Conservation (phyloP, 2,797 vertebrate species). For the Acrocephalus scirpaceus region DNA sequence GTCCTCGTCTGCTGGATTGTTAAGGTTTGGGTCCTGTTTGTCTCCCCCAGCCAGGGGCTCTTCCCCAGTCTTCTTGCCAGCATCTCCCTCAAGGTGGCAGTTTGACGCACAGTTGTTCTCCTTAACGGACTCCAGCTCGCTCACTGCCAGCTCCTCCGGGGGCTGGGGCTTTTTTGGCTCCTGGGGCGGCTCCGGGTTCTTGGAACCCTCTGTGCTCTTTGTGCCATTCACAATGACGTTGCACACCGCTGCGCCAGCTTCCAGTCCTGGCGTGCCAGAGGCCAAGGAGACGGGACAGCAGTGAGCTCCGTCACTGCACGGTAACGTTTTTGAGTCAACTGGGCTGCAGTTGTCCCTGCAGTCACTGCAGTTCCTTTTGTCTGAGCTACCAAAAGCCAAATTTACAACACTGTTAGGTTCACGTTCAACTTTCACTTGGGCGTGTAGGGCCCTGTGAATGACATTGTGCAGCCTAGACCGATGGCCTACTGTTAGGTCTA, state of each 20-base stretch:
- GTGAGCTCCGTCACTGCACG: constrained; percentile 79
- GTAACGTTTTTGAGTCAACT: constrained; percentile 72
- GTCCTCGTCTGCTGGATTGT: constrained; percentile 92
- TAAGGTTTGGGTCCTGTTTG: constrained; percentile 90
- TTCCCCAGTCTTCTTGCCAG: constrained; percentile 83
- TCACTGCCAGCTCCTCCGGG: constrained; percentile 78
- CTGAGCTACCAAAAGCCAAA: constrained; percentile 76
- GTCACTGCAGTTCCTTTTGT: constrained; percentile 82
- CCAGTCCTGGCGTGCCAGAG: constrained; percentile 75
- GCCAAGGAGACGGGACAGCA: constrained; percentile 74
- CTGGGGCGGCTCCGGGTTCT: constrained; percentile 77
- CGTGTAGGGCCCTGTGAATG: constrained; percentile 87
- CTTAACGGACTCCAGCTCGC: constrained; percentile 92
- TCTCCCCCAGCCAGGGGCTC: constrained; percentile 83
- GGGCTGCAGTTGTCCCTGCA: constrained; percentile 83
- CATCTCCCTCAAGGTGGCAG: constrained; percentile 85
- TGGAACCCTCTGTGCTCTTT: constrained; percentile 75
- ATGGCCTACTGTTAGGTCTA: constrained; percentile 93
- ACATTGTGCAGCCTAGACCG: constrained; percentile 91
- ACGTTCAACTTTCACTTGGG: constrained; percentile 90
- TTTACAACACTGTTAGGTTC: constrained; percentile 83
- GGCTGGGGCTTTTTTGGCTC: constrained; percentile 76
- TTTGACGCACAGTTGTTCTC: constrained; percentile 93
- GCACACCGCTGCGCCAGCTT: constrained; percentile 84
- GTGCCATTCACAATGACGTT: constrained; percentile 97